Base-by-base conservation (phyloP, 1,140 invertebrate species). In the Nilaparvata lugens region DNA sequence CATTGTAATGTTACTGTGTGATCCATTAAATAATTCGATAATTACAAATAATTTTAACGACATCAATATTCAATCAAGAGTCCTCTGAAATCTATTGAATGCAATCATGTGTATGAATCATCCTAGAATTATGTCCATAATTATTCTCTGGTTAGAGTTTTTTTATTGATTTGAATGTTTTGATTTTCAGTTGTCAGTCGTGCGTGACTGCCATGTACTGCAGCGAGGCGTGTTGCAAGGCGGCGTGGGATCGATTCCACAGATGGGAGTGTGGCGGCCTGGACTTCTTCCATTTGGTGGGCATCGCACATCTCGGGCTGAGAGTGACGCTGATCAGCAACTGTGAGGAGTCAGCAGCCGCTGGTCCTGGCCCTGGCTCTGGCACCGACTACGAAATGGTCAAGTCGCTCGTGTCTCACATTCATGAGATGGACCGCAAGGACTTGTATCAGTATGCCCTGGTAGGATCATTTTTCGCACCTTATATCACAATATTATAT, bases 231-330 rank as follows among this genome's bases (percentile, higher is more conserved):
- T 94, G 91, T 73, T 73, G 75, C 23, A 65, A 74, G 19, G 66
- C 75, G 45, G 81, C 83, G 1, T 85, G 80, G 79, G 63, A 72
- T 1, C 70, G 68, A 16, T 84, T 83, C 72, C 90, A 94, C 73
- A 74, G 78, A 61, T 86, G 81, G 79, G 90, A 93, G 75, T 94
- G 90, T 71, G 68, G 73, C 51, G 79, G 80, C 64, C 76, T 84
- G 35, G 73, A 76, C 31, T 72, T 86, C 57, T 82, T 85, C 71
- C 73, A 78, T 38, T 79, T 81, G 52, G 79, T 91, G 52, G 90
- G 90, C 7, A 86, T 91, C 64, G 86, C 83, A 25, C 87, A 91
- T 73, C 76, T 91, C 52, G 85, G 83, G 58, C 68, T 89, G 35
- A 81, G 86, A 74, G 79, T 82, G 45, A 72, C 86, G 18, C 67